Evolutionary conservation across 2,113 vertebrate species (phyloP).

Genomic region (Pao palembangensis): DNA sequence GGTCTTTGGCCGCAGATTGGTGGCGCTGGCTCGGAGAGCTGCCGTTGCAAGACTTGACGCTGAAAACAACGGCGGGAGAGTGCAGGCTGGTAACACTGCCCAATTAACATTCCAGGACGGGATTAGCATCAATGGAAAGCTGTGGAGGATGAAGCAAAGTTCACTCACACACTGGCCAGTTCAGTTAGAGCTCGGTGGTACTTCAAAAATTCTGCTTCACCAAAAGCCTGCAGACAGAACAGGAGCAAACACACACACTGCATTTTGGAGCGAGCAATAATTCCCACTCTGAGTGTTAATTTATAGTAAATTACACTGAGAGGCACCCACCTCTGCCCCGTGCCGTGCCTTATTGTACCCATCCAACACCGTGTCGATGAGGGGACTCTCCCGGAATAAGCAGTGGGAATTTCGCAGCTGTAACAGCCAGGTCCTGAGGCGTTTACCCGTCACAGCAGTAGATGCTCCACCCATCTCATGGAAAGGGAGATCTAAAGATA

Average conservation of each 20-base stretch:
- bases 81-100: slow-evolving; percentile 6
- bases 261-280: no score
- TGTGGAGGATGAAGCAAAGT: neutral
- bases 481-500: slow-evolving; percentile 82
- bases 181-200: slow-evolving; percentile 86
- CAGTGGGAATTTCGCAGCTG: slow-evolving; percentile 83
- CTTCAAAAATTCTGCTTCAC: slow-evolving; percentile 82
- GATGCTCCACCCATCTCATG: slow-evolving; percentile 76
- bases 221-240: slow-evolving; percentile 78
- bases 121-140: slow-evolving; percentile 26
- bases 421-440: slow-evolving; percentile 85
- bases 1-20: slow-evolving; percentile 90
- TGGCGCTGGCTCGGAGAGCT: slow-evolving; percentile 79
- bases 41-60: slow-evolving; percentile 63
- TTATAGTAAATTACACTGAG: no score
- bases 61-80: slow-evolving; percentile 32
- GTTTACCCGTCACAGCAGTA: slow-evolving; percentile 82
- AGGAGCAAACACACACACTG: neutral
- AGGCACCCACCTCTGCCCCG: slow-evolving; percentile 81
- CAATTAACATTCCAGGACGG: slow-evolving; percentile 43
- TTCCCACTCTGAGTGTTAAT: no score
- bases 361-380: slow-evolving; percentile 85
- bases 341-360: slow-evolving; percentile 89
- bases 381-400: slow-evolving; percentile 74
- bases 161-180: slow-evolving; percentile 85